A percentile compares a stretch with the other conserved stretches of the same genome.
Conservation (phyloP, 2,113 vertebrate genomes). For the Argyrosomus japonicus region DNA sequence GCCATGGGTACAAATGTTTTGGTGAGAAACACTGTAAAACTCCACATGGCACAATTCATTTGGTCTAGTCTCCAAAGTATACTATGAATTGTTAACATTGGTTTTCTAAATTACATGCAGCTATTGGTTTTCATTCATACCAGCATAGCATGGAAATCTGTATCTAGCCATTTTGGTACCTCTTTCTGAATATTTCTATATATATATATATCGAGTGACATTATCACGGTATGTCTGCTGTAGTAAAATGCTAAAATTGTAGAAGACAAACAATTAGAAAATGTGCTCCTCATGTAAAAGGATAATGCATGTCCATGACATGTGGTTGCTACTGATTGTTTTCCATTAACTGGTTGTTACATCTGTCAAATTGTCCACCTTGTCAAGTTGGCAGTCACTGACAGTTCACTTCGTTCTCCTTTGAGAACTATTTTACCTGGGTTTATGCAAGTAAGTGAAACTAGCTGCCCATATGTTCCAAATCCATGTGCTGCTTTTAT, state of each 20-base stretch:
- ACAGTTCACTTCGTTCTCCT: not conserved
- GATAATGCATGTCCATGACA: too few species aligned
- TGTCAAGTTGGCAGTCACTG: not conserved
- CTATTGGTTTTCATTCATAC: not conserved
- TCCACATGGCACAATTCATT: too few species aligned
- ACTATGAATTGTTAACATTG: not conserved
- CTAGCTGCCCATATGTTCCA: not conserved
- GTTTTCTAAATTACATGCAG: not conserved
- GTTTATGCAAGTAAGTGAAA: slow-evolving; percentile 1
- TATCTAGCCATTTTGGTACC: not conserved
- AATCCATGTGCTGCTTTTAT: not conserved
- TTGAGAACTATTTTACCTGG: slow-evolving; percentile 3
- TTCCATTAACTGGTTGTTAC: too few species aligned
- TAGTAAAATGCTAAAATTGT: too few species aligned
- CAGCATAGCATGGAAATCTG: not conserved
- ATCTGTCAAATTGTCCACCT: too few species aligned
- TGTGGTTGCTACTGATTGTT: too few species aligned
- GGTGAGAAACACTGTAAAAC: too few species aligned
- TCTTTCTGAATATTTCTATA: not conserved
- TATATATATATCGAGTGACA: not conserved
- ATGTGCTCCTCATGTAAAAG: not conserved
- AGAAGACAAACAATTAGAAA: not conserved
- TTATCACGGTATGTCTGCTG: not conserved
- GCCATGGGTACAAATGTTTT: too few species aligned
- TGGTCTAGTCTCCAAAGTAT: too few species aligned